A percentile compares a stretch with the other conserved stretches of the same genome.
Conservation (phyloP, 1,140 invertebrate genomes). For the Megathymus violae region DNA sequence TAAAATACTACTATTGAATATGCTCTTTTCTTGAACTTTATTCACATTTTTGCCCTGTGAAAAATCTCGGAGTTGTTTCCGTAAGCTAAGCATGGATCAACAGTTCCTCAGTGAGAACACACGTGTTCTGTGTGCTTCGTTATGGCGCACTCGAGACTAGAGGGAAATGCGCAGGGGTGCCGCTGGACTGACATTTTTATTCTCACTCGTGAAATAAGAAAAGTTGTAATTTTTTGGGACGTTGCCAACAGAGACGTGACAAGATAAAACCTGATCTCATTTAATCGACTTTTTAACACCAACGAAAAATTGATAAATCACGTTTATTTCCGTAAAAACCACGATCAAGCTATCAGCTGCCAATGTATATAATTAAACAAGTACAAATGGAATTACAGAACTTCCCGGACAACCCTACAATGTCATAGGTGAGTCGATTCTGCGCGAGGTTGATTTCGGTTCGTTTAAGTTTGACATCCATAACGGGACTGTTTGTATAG, state of each 20-base stretch:
- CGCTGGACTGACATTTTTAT: conserved; percentile 25
- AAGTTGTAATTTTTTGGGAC: conserved; percentile 30
- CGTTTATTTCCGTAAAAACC: too few relatives aligned
- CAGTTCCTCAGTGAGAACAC: conserved; percentile 50
- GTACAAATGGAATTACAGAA: neutral
- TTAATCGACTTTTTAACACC: conserved; percentile 3
- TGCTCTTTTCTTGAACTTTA: conserved; percentile 29
- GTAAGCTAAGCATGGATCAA: conserved; percentile 47
- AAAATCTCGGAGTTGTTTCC: conserved; percentile 34
- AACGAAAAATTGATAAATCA: too few relatives aligned
- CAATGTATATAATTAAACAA: neutral
- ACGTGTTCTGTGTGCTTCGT: conserved; percentile 57
- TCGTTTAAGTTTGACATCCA: conserved; percentile 82
- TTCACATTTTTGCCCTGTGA: conserved; percentile 33
- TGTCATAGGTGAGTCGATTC: conserved; percentile 45
- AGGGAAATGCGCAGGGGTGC: conserved; percentile 45
- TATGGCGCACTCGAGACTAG: conserved; percentile 44
- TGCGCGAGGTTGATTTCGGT: conserved; percentile 72
- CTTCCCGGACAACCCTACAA: conserved; percentile 40
- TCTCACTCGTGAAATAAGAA: conserved; percentile 28
- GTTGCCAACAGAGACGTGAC: conserved; percentile 1
- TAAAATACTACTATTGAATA: conserved; percentile 8
- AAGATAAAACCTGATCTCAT: conserved; percentile 16
- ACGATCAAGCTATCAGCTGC: too few relatives aligned
- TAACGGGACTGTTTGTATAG: conserved; percentile 76